Base-by-base conservation (phyloP, 2,888 invertebrate genomes). In the Lasioglossum marginatum region DNA sequence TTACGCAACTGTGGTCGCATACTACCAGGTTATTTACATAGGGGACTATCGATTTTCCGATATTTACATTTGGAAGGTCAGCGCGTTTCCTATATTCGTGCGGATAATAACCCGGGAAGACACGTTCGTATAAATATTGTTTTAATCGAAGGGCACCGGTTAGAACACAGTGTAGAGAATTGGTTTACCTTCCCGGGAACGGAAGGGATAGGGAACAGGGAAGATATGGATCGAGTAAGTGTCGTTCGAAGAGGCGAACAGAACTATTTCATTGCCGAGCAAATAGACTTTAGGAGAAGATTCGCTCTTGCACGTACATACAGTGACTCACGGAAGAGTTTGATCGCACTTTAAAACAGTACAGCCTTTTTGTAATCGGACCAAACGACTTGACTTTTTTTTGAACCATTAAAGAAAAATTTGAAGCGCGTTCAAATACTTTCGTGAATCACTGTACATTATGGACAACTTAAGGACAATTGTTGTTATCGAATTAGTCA, bases 91-190 rank as follows among this genome's bases (percentile, higher is more conserved):
- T 70, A 40, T 70, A 66, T 52, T 37, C 70, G 66, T 6, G 40
- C 52, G 14, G 23, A 52, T 76, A 45, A 52, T 73, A 66, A 68
- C 57, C 27, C 31, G 8, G 19, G 16, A 68, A 23, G 43, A 37
- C 31, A 10, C 43, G 45, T 34, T 0, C 12, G 45, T 23, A 34
- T 40, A 70, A 70, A 70, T 70, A 40, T 70, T 70, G n/a, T 37
- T 70, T 70, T 40, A 70, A 40, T 70, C 70, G 70, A 40, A 70
- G 70, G 70, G 40, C 40, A n/a, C n/a, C 34, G n/a, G 70, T 40
- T 40, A 0, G 70, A 40, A 40, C n/a, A 70, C 40, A 27, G 27
- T 40, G n/a, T 27, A 5, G n/a, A 40, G 37, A 12, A 68, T 68
- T 37, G 68, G 40, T 70, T 40, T 40, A 40, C 70, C 14, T n/a